A percentile compares a stretch with the other conserved stretches of the same genome.
Evolutionary conservation across 2,888 invertebrate genomes (phyloP).

Genomic region (Peribatodes rhomboidaria): DNA sequence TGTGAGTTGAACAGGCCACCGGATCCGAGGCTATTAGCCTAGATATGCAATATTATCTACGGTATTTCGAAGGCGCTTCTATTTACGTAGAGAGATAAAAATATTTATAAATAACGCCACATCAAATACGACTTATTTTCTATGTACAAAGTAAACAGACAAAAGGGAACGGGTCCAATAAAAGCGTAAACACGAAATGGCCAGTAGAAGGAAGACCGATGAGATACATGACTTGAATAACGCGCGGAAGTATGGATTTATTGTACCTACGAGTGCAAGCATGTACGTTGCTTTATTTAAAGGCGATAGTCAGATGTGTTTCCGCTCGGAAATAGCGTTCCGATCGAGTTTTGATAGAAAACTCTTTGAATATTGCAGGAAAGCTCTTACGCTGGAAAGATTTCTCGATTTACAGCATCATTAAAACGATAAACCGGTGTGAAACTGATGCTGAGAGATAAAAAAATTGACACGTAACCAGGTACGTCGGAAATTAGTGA

Average conservation of each 20-base stretch:
- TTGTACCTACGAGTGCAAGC: conserved; percentile 42
- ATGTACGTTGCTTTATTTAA: conserved; percentile 33
- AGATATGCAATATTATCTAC: not conserved
- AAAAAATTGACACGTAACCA: no score
- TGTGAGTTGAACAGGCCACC: conserved; percentile 26
- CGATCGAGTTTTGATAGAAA: conserved; percentile 37
- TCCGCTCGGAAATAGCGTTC: conserved; percentile 25
- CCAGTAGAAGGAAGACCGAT: conserved; percentile 57
- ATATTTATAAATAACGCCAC: conserved; percentile 28
- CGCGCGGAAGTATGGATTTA: conserved; percentile 54
- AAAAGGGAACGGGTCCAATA: conserved; percentile 54
- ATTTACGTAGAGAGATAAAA: not conserved
- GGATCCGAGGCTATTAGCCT: conserved; percentile 19
- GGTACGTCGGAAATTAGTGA: no score
- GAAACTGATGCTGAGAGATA: no score
- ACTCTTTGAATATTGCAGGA: conserved; percentile 27
- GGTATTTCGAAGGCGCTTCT: not conserved
- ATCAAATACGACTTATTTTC: conserved; percentile 38
- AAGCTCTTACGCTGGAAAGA: conserved; percentile 6
- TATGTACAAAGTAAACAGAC: conserved; percentile 49
- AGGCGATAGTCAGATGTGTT: conserved; percentile 33
- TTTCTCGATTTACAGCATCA: not conserved
- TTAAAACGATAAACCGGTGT: no score
- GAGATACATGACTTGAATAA: conserved; percentile 61
- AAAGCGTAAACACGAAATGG: conserved; percentile 54